Evolutionary conservation across 2,888 invertebrate species (phyloP).

Genomic region (Caenorhabditis wallacei): DNA sequence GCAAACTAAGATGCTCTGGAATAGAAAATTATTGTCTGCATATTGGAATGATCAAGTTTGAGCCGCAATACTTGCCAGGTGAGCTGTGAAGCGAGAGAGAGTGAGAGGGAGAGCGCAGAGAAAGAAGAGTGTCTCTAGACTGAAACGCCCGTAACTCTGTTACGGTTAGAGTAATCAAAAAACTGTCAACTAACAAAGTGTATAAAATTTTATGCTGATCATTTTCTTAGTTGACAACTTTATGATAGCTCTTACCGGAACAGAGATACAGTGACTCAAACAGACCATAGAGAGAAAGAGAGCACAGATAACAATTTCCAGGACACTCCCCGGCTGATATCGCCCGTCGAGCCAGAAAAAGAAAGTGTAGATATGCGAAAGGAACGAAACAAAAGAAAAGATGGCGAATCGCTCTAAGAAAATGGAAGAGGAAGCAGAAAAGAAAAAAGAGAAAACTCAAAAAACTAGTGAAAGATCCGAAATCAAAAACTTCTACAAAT

Average conservation of each 20-base stretch:
- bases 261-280: too few relatives aligned
- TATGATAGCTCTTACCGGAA: too few relatives aligned
- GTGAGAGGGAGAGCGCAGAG: background rate
- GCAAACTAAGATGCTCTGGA: too few relatives aligned
- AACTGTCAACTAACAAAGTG: too few relatives aligned
- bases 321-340: background rate
- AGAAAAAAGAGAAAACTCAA: background rate
- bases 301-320: background rate
- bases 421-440: slow-evolving; percentile 32
- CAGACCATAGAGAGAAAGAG: too few relatives aligned
- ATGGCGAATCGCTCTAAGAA: slow-evolving; percentile 2
- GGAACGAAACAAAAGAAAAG: slow-evolving; percentile 7
- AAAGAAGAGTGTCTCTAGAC: slow-evolving; percentile 8
- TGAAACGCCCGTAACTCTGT: background rate
- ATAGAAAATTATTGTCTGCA: too few relatives aligned
- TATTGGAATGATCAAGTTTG: background rate
- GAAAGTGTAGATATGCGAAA: background rate
- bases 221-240: too few relatives aligned
- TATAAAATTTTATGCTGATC: too few relatives aligned
- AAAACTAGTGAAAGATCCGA: slow-evolving; percentile 5
- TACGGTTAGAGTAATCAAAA: background rate
- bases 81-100: background rate
- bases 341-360: background rate
- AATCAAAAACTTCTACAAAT: background rate
- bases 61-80: slow-evolving; percentile 14